phyloP scores from a whole-genome alignment of 2,113 vertebrate species.

The Bothrops jararaca region DNA sequence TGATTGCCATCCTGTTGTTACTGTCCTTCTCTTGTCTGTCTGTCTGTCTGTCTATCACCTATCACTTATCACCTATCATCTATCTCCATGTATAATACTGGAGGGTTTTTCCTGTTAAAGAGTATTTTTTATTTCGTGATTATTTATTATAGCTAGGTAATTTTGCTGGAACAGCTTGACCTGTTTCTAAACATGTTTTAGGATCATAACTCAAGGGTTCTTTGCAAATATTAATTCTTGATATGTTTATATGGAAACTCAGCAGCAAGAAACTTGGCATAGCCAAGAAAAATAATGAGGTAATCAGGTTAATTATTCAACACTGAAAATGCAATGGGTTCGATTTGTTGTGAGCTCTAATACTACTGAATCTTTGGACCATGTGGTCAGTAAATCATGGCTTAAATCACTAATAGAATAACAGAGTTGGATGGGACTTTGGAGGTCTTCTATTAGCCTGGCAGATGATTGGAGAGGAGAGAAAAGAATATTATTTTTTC shows the following conservation, averaged over 20 bases:
- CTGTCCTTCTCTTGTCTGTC: too few relatives aligned
- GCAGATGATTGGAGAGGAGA: not conserved
- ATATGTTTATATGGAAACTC: not conserved
- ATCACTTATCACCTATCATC: not conserved
- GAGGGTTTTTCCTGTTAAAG: not conserved
- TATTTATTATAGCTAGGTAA: not conserved
- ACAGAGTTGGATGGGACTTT: not conserved
- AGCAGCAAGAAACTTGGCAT: not conserved
- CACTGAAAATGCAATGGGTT: conserved; percentile 1
- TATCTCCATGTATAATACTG: not conserved
- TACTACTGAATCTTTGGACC: not conserved
- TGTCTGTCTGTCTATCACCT: too few relatives aligned
- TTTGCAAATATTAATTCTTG: not conserved
- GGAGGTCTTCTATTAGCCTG: not conserved
- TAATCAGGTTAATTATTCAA: not conserved
- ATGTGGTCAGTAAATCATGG: not conserved
- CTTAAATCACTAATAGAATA: not conserved
- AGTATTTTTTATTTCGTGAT: not conserved
- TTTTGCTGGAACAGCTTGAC: not conserved
- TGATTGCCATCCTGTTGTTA: not conserved
- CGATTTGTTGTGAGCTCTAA: not conserved
- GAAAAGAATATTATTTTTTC: not conserved
- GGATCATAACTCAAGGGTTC: not conserved
- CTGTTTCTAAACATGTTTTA: not conserved
- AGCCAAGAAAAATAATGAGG: not conserved